Evolutionary conservation across 2,797 vertebrate species (phyloP), one percentile per base, ranked within the genome.

Genomic region (Mallotus villosus): DNA sequence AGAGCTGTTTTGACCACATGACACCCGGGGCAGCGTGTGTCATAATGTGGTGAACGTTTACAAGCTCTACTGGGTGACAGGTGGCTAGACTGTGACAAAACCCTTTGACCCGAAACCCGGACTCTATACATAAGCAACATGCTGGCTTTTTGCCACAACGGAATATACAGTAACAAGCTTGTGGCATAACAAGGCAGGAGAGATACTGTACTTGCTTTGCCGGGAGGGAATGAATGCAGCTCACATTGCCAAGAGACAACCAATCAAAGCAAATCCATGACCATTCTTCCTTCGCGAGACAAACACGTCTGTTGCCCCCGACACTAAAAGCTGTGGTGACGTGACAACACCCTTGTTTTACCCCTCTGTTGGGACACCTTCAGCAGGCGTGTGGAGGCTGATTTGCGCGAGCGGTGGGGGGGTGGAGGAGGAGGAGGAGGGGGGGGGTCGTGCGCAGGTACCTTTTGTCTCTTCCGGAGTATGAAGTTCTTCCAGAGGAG

Each of bases 401-500:
- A 82, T 81, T 19, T 82, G 80, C 71, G 37, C 11, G 9, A 11
- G 37, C 0, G 37, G 11, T 9, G 2, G 11, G 11, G 11, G 24
- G 29, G 21, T 24, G 32, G 2, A 5, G 9, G 29, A 17, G 70
- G 21, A 41, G 65, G 62, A 19, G 58, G 68, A 61, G 32, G 59
- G 51, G 71, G 58, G 67, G 77, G 78, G 27, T 74, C 75, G 64
- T 57, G 73, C 66, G 75, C 46, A 34, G 64, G 91, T 94, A 99
- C 97, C 85, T 96, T 99, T 87, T 99, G 96, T 88, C 97, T 91
- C 90, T 93, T 96, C 90, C 97, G 93, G 76, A 95, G 96, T 63
- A 94, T 97, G 84, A 99, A 95, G 88, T 99, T 99, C 92, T 99
- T 99, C 97, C 97, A 99, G 6, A 99, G 94, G 82, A 99, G 92